Evolutionary conservation across 2,888 invertebrate species (phyloP).

Genomic region (Rhopalosiphum nymphaeae): DNA sequence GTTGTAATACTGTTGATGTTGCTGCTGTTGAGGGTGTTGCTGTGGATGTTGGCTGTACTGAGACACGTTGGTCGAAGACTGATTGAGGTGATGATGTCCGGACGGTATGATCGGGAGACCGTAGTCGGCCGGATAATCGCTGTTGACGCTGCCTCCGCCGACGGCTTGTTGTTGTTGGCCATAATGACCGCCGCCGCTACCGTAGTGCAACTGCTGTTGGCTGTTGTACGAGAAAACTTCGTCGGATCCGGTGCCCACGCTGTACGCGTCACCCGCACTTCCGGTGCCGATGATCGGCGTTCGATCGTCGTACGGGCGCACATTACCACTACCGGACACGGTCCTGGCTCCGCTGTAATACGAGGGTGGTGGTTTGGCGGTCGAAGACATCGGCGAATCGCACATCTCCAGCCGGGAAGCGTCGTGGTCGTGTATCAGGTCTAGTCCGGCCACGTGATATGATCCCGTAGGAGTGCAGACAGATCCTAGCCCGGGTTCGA

Average conservation of each 20-base stretch:
- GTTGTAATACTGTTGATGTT: background rate
- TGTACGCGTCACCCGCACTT: slow-evolving; percentile 64
- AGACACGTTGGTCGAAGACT: slow-evolving; percentile 70
- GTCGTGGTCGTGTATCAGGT: slow-evolving; percentile 61
- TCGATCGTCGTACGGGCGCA: slow-evolving; percentile 73
- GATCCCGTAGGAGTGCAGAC: slow-evolving; percentile 35
- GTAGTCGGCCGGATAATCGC: slow-evolving; percentile 82
- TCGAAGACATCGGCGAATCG: slow-evolving; percentile 70
- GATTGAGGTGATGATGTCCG: slow-evolving; percentile 23
- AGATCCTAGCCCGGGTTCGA: slow-evolving; percentile 39
- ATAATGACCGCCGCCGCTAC: slow-evolving; percentile 16
- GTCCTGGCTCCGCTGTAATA: slow-evolving; percentile 78
- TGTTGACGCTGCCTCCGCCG: slow-evolving; percentile 70
- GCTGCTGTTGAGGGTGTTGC: background rate
- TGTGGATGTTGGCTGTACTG: slow-evolving; percentile 40
- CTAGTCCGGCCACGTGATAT: slow-evolving; percentile 55
- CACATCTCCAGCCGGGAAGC: slow-evolving; percentile 60
- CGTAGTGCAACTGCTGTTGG: slow-evolving; percentile 67
- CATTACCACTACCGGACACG: slow-evolving; percentile 33
- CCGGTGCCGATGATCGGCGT: slow-evolving; percentile 71
- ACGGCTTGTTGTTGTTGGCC: slow-evolving; percentile 70
- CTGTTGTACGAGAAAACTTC: slow-evolving; percentile 71
- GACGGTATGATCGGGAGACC: slow-evolving; percentile 78
- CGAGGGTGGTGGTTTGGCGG: slow-evolving; percentile 86
- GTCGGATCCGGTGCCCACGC: slow-evolving; percentile 66